Conservation (phyloP, 2,113 vertebrate species). For the Indicator indicator region DNA sequence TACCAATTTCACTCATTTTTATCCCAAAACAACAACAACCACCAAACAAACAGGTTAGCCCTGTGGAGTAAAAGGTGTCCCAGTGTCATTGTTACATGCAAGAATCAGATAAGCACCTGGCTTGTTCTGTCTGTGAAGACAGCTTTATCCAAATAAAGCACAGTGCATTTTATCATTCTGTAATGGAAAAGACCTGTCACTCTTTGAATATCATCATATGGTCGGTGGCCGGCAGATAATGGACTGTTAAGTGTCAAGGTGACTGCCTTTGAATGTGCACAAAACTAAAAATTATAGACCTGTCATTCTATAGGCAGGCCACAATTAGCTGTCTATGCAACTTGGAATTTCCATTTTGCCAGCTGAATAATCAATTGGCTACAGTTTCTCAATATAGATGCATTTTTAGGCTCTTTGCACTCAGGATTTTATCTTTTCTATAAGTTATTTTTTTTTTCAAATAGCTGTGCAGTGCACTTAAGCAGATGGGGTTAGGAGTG, state of each 20-base stretch:
- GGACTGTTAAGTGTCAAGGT: slow-evolving; percentile 85
- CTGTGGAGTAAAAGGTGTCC: slow-evolving; percentile 61
- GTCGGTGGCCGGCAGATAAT: slow-evolving; percentile 82
- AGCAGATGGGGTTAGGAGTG: slow-evolving; percentile 52
- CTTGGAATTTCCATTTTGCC: slow-evolving; percentile 83
- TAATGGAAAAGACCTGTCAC: slow-evolving; percentile 81
- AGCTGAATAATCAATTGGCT: slow-evolving; percentile 79
- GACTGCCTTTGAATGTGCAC: slow-evolving; percentile 85
- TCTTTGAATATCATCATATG: slow-evolving; percentile 81
- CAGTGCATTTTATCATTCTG: slow-evolving; percentile 75
- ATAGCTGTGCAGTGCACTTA: slow-evolving; percentile 47
- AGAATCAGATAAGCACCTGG: slow-evolving; percentile 68
- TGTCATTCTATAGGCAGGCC: slow-evolving; percentile 82
- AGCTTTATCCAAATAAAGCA: slow-evolving; percentile 80
- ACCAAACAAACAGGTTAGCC: not conserved
- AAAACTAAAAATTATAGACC: slow-evolving; percentile 87
- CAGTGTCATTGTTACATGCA: not conserved
- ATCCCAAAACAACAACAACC: slow-evolving; percentile 11
- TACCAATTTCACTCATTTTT: slow-evolving; percentile 29
- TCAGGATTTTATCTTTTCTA: slow-evolving; percentile 47
- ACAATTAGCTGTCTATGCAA: slow-evolving; percentile 84
- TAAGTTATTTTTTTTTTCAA: slow-evolving; percentile 39
- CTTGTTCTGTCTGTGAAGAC: slow-evolving; percentile 65
- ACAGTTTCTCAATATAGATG: slow-evolving; percentile 73
- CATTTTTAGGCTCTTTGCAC: slow-evolving; percentile 64